Evolutionary conservation across 2,797 vertebrate species (phyloP), one percentile per base, ranked within the genome.

Genomic region (Gobio occitaniae): DNA sequence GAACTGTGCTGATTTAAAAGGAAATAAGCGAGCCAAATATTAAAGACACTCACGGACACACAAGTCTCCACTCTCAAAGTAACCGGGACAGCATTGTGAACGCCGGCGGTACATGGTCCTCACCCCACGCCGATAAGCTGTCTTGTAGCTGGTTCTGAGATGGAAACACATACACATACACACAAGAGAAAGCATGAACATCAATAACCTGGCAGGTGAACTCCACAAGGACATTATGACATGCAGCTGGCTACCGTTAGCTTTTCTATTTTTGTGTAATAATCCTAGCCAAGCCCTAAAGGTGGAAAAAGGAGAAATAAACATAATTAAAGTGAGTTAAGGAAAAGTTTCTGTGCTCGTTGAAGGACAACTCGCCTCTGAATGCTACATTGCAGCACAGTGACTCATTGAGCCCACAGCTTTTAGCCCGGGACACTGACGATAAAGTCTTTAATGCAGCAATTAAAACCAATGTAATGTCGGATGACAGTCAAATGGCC

Each of bases 61-160:
- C 93, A 98, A 95, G 94, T 99, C 96, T 90, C 96, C 97, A 0
- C 96, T 99, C 93, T 99, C 97, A 8, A 98, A 98, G 94, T 99
- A 99, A 91, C 98, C 98, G 0, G 98, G 98, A 91, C 97, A 99
- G 95, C 98, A 99, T 92, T 99, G 98, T 0, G 98, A 98, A 89
- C 98, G 95, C 15, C 97, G 95, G 11, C 98, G 95, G 91, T 99
- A 99, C 97, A 99, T 99, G 32, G 98, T 99, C 88, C 98, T 94
- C 5, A 99, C 95, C 84, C 97, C 97, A 36, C 97, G 95, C 86
- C 98, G 96, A 90, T 99, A 99, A 0, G 97, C 97, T 0, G 97
- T 98, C 93, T 99, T 99, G 92, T 99, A 99, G 93, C 98, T 99
- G 95, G 98, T 98, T 95, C 98, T 99, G 93, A 88, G 87, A 90